Evolutionary conservation across 2,888 invertebrate genomes (phyloP).

Genomic region (Aromia moschata): DNA sequence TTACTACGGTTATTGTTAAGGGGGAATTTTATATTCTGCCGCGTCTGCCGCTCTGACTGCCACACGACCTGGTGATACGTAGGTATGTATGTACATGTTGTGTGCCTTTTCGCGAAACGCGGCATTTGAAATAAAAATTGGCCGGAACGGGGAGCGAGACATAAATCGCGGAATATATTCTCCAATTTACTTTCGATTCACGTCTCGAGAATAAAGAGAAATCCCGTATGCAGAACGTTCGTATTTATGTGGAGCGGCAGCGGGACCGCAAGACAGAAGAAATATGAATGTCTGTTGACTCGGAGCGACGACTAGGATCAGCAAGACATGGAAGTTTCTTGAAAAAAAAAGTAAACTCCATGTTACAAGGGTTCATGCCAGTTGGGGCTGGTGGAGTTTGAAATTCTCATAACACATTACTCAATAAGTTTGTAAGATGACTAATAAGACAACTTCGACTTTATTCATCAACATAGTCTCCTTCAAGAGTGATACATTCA

Average conservation of each 20-base stretch:
- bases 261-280: slow-evolving; percentile 32
- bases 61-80: too few species aligned
- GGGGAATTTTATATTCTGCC: slow-evolving; percentile 34
- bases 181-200: slow-evolving; percentile 49
- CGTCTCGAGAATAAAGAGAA: slow-evolving; percentile 51
- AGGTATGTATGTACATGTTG: slow-evolving; percentile 28
- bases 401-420: too few species aligned
- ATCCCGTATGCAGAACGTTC: slow-evolving; percentile 48
- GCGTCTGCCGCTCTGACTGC: slow-evolving; percentile 17
- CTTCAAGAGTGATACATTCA: too few species aligned
- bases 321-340: too few species aligned
- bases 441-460: too few species aligned
- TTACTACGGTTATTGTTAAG: slow-evolving; percentile 37
- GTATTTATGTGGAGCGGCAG: slow-evolving; percentile 52
- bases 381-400: too few species aligned
- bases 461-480: too few species aligned
- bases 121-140: slow-evolving; percentile 37
- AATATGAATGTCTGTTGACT: slow-evolving; percentile 20
- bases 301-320: too few species aligned
- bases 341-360: too few species aligned
- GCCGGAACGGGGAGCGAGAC: slow-evolving; percentile 22
- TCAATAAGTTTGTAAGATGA: too few species aligned
- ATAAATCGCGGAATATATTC: slow-evolving; percentile 46
- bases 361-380: too few species aligned
- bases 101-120: slow-evolving; percentile 32